Percentiles rank a stretch among this genome's conserved stretches.
phyloP scores from a whole-genome alignment of 2,888 invertebrate species.

The Platerodrilus igneus region DNA sequence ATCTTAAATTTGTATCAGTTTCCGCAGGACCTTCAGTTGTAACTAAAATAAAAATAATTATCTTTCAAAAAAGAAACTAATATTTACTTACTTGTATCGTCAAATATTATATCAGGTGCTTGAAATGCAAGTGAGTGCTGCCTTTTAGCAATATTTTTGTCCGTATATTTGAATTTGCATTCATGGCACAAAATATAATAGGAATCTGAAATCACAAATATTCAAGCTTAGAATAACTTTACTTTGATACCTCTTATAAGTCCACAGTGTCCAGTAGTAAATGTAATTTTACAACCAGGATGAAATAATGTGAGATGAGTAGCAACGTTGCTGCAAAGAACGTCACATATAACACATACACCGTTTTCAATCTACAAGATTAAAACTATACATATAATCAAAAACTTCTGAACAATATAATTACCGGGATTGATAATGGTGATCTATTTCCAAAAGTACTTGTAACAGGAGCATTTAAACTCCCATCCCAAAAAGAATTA shows the following conservation, averaged over 20 bases:
- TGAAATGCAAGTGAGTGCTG: constrained; percentile 28
- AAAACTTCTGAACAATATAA: too few species aligned
- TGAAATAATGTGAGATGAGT: constrained; percentile 51
- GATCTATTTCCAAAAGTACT: too few species aligned
- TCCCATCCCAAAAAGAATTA: too few species aligned
- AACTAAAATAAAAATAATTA: constrained; percentile 29
- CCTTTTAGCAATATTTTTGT: constrained; percentile 27
- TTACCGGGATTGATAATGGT: too few species aligned
- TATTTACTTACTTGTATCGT: constrained; percentile 36
- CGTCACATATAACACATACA: constrained; percentile 47
- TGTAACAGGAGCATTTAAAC: too few species aligned
- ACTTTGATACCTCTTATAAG: constrained; percentile 40
- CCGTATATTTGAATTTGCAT: constrained; percentile 49
- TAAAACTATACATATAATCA: too few species aligned
- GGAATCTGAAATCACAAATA: constrained; percentile 16
- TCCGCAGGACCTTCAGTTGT: constrained; percentile 41
- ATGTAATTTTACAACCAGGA: constrained; percentile 53
- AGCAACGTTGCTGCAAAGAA: too few species aligned
- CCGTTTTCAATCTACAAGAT: constrained; percentile 29
- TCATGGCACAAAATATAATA: constrained; percentile 43
- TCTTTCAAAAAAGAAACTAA: not conserved
- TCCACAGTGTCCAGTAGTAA: constrained; percentile 52
- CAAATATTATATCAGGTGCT: constrained; percentile 47
- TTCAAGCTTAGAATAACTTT: not conserved
- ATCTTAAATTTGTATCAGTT: too few species aligned